Evolutionary conservation across 2,888 invertebrate species (phyloP), one percentile per base, ranked within the genome.

Genomic region (Ennomos quercinarius): DNA sequence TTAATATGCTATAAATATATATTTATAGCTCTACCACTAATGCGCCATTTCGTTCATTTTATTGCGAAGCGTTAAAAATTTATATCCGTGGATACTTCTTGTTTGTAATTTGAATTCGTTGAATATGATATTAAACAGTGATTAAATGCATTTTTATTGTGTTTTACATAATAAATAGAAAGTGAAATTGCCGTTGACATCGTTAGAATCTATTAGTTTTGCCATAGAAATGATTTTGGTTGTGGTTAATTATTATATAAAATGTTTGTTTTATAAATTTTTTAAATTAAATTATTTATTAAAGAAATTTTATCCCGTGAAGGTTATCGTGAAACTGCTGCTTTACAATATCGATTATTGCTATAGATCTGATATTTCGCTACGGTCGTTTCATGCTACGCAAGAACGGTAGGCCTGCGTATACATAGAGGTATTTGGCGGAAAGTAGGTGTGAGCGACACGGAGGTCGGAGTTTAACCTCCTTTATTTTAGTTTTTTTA

Each of bases 1-100:
- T 86, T 87, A 87, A 89, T 89, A 86, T 77, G 84, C 84, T 77
- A 87, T 89, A 89, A 89, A 89, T 89, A 79, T 84, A 77, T 85
- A 87, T 90, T 90, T 90, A 90, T 87, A 76, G 76, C 82, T 70
- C 68, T 71, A 72, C 73, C 80, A 78, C 86, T 89, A 88, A 89
- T 87, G 85, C 79, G 83, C 82, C 78, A 87, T 89, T 88, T 84
- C 83, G 80, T 86, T 81, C 81, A 77, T 83, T 90, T 89, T 89
- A 89, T 87, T 78, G 77, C 84, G 74, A 74, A 73, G 70, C 76
- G 71, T 79, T 78, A 74, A 76, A 81, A 85, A 86, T 88, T 87
- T 89, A 89, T 87, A 77, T 78, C 80, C 77, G 72, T 77, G 74
- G 77, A 78, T 79, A 81, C 79, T 75, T 77, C 79, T 75, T 80